Percentiles rank a stretch among this genome's conserved stretches.
These are phyloP conservation scores for Drosophila paucipuncta DNA, from an alignment of 2,888 invertebrate species.

Conservation along the genomic window DNA sequence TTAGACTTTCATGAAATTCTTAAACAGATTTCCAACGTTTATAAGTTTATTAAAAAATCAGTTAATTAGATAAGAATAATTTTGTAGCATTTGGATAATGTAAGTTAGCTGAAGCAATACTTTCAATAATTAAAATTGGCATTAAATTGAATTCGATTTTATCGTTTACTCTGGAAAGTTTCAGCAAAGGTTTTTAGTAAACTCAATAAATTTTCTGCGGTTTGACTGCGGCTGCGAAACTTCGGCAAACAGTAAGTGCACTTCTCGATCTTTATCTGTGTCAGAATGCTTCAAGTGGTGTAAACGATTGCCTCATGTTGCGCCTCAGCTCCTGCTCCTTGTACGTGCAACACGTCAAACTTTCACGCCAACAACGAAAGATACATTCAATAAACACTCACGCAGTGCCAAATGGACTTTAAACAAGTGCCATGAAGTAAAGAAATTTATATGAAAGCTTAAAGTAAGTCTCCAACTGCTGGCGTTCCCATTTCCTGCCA, in stretches of 20 bases:
- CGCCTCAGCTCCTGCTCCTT: neutral
- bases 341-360: conserved; percentile 27
- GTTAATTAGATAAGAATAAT: neutral
- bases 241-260: conserved; percentile 4
- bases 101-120: neutral
- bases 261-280: conserved; percentile 18
- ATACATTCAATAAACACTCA: conserved; percentile 75
- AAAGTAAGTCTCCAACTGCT: conserved; percentile 71
- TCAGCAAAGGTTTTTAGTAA: neutral
- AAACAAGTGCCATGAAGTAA: conserved; percentile 78
- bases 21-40: neutral
- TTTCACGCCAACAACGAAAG: conserved; percentile 52
- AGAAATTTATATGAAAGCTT: conserved; percentile 77
- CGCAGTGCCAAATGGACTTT: conserved; percentile 79
- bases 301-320: neutral
- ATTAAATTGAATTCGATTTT: neutral
- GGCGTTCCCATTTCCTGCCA: conserved; percentile 33
- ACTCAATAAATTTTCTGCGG: neutral
- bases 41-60: neutral
- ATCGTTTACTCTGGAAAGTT: neutral
- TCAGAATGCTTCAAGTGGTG: conserved; percentile 26
- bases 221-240: neutral
- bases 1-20: neutral
- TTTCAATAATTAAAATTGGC: neutral
- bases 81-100: neutral